Evolutionary conservation across 2,888 invertebrate species (phyloP).

Genomic region (Byasa hedistus): DNA sequence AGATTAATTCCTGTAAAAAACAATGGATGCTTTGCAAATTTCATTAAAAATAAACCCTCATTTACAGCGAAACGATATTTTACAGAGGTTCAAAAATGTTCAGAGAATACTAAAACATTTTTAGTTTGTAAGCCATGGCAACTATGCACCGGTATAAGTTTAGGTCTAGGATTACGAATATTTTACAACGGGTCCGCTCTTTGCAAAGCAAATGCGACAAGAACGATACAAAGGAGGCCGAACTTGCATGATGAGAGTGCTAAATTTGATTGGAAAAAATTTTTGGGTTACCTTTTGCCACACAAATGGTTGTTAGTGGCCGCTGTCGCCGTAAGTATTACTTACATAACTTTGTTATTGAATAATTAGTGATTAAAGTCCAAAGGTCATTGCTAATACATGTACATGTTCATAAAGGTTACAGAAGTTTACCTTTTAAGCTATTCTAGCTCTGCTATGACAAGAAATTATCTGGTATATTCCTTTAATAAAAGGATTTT

Average conservation of each 20-base stretch:
- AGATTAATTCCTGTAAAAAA: constrained; percentile 58
- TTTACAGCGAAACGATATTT: constrained; percentile 54
- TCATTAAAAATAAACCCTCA: constrained; percentile 57
- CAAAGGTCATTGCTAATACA: not conserved
- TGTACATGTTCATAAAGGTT: no score
- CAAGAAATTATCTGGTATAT: no score
- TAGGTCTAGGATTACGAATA: constrained; percentile 61
- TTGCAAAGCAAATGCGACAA: constrained; percentile 81
- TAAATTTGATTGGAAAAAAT: constrained; percentile 88
- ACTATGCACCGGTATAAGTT: constrained; percentile 67
- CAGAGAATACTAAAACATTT: constrained; percentile 50
- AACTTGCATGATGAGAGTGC: constrained; percentile 73
- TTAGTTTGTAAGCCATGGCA: constrained; percentile 69
- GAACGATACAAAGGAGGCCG: constrained; percentile 79
- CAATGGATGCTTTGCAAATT: constrained; percentile 52
- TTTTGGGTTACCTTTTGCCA: constrained; percentile 86
- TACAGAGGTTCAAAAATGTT: constrained; percentile 56
- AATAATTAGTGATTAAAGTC: not conserved
- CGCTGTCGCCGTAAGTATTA: constrained; percentile 86
- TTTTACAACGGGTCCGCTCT: constrained; percentile 80
- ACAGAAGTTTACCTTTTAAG: no score
- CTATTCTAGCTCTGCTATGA: no score
- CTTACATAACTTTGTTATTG: not conserved
- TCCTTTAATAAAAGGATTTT: no score
- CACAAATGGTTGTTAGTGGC: constrained; percentile 87